Evolutionary conservation across 2,888 invertebrate genomes (phyloP).

Genomic region (Nipponacmea schrenckii): DNA sequence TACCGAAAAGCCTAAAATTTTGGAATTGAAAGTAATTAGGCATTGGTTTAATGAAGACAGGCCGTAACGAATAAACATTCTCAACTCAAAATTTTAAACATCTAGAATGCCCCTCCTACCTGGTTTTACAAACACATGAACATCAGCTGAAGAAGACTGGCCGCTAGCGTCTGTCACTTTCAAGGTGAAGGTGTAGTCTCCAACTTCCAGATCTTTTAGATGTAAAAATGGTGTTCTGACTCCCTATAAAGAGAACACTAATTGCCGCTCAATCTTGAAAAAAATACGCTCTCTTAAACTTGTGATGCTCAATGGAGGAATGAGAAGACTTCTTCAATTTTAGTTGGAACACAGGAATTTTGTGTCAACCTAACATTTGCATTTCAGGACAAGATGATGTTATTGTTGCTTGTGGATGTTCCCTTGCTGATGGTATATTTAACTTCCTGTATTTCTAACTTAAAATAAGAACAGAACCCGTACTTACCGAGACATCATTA

Average conservation of each 20-base stretch:
- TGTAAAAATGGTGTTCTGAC: conserved; percentile 89
- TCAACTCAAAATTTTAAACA: neutral
- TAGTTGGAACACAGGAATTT: too few relatives aligned
- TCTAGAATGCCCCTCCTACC: conserved; percentile 41
- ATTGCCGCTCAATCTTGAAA: too few relatives aligned
- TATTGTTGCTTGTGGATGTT: too few relatives aligned
- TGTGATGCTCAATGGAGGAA: too few relatives aligned
- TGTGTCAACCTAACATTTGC: too few relatives aligned
- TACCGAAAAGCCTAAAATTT: neutral
- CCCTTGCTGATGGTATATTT: too few relatives aligned
- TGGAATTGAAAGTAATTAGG: neutral
- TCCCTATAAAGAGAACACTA: conserved; percentile 72
- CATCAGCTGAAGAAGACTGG: conserved; percentile 86
- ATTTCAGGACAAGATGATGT: too few relatives aligned
- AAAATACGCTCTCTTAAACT: too few relatives aligned
- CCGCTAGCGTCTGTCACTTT: conserved; percentile 92
- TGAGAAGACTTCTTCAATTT: too few relatives aligned
- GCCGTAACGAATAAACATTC: neutral
- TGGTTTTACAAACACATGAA: conserved; percentile 92
- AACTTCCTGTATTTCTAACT: too few relatives aligned
- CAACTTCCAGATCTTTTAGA: conserved; percentile 89
- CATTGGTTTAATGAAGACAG: neutral
- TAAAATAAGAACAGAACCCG: neutral
- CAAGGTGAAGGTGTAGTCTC: conserved; percentile 91
- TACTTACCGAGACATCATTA: conserved; percentile 83